Conservation (phyloP, 1,140 invertebrate genomes). For the Saccostrea cuccullata region DNA sequence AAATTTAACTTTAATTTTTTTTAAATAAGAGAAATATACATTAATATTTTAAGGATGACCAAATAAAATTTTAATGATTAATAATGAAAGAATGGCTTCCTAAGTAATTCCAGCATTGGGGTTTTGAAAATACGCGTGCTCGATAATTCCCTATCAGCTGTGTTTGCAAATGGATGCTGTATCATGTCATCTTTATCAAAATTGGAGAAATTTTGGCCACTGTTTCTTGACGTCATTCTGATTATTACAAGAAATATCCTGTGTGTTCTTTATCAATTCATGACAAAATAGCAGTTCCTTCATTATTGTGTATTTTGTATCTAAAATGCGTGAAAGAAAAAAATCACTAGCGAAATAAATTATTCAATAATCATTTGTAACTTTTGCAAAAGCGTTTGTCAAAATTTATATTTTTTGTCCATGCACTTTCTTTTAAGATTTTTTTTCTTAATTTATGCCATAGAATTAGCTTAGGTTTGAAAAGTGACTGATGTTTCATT, state of each 20-base stretch:
- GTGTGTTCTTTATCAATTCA: conserved; percentile 23
- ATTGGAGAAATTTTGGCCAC: conserved; percentile 4
- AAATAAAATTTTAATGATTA: neutral
- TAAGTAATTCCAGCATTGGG: neutral
- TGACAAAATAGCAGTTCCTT: neutral
- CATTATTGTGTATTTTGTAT: neutral
- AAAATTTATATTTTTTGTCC: no score
- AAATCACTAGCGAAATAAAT: no score
- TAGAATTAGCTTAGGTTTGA: neutral
- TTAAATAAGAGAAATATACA: neutral
- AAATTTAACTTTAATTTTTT: neutral
- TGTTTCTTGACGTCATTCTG: conserved; percentile 21
- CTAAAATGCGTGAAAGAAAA: no score
- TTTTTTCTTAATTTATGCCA: neutral
- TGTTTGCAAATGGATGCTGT: neutral
- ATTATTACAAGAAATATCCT: neutral
- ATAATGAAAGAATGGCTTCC: neutral
- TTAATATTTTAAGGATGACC: neutral
- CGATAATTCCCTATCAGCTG: neutral
- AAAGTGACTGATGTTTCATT: neutral
- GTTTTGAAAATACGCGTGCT: neutral
- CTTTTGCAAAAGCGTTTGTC: no score
- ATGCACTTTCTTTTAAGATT: no score
- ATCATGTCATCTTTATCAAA: conserved; percentile 27
- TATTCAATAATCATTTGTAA: no score